Evolutionary conservation across 2,797 vertebrate genomes (phyloP), one percentile per base, ranked within the genome.

Genomic region (Manis javanica): DNA sequence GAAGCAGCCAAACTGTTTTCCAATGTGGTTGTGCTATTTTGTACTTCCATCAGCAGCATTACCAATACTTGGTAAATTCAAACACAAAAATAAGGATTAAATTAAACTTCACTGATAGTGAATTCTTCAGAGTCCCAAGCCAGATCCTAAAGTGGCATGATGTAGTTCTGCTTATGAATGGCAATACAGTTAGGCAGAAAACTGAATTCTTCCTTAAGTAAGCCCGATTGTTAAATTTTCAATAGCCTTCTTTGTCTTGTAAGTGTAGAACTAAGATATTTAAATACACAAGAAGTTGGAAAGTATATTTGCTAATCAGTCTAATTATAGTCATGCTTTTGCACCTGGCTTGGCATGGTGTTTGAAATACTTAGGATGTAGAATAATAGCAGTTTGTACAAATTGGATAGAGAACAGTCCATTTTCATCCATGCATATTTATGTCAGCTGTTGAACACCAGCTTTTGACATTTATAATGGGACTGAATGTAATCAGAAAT

Each of bases 181-280:
- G 11, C 10, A n/a, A 24, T 71, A 26, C 46, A 55, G 5, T 46
- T 89, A 82, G 51, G 39, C 77, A 51, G 55, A 85, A 92, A 85
- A 78, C 11, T 13, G 79, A 79, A 74, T 79, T 90, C 24, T 85
- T 79, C 39, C 57, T 93, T 95, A 82, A 79, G 51, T 59, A 69
- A 59, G 34, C 23, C n/a, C 11, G 42, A 74, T 74, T 8, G 7
- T 46, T 49, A 31, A 46, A 37, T 49, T 74, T 31, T 49, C 42
- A 74, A 29, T 19, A 19, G 26, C 42, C 26, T 19, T 10, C 24
- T 72, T 74, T 49, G 42, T 74, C 71, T 74, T 31, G 42, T 19
- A 49, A 74, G 15, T 49, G 29, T 46, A 29, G 15, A 18, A 31
- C 26, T 74, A 49, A 31, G 10, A 31, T 74, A 72, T 86, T 57